Base-by-base conservation (phyloP, 2,888 invertebrate species). In the Hydrotaea diabolus region DNA sequence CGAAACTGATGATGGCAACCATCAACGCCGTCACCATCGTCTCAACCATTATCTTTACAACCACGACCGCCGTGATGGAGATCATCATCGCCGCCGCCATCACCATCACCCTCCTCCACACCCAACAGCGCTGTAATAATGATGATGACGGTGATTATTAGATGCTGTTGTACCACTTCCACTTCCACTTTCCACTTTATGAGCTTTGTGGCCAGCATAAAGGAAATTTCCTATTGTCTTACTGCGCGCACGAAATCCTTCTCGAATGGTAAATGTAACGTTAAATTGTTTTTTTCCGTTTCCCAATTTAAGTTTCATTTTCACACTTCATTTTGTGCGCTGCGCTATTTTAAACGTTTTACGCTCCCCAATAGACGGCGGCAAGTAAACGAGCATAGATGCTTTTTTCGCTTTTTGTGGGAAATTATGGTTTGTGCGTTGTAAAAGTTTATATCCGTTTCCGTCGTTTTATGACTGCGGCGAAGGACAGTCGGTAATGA, bases 271-370 rank as follows among this genome's bases (percentile, higher is more conserved):
- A 82, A 86, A 85, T 86, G 85, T 83, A 81, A 81, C 81, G 80
- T 83, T 83, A 85, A 85, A 83, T 85, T 83, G 85, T 83, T 85
- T 69, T 31, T 15, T 69, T 21, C 69, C 21, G 17, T 83, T 80
- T 75, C 62, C 62, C 46, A 43, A 66, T 64, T 81, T 85, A 75
- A 64, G 59, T n/a, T 66, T 76, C 85, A 74, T 80, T 82, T 85
- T 77, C 46, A 82, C 85, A 85, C 82, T 85, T 85, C 85, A 85
- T 85, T 82, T 79, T 77, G 36, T 80, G n/a, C n/a, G n/a, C 73
- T 15, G 36, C 19, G 82, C 73, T 76, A 82, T 82, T 80, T 85
- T 80, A 73, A 82, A 77, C 77, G 73, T 11, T 59, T 59, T 19
- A 21, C n/a, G 55, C 11, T 55, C 2, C 19, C 17, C 53, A 13